Percentiles rank a stretch among this genome's conserved stretches.
Evolutionary conservation across 2,113 vertebrate species (phyloP).

Genomic region (Callipepla squamata): DNA sequence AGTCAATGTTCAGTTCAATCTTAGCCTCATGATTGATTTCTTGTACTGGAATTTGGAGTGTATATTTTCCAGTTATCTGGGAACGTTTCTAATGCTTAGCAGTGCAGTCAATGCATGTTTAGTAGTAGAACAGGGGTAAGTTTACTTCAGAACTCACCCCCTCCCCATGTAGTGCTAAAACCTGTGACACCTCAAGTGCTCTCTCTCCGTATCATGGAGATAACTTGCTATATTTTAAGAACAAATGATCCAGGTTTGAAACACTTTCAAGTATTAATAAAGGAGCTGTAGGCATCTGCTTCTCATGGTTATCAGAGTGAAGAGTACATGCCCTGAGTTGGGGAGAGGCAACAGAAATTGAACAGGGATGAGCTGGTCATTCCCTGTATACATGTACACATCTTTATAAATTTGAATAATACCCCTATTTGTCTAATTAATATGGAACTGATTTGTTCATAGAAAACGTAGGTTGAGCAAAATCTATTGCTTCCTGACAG

Average conservation of each 20-base stretch:
- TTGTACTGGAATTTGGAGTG: not conserved
- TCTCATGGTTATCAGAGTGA: not conserved
- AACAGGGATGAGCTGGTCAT: not conserved
- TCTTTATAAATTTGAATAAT: not conserved
- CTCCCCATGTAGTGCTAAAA: not conserved
- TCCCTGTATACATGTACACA: not conserved
- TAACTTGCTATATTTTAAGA: not conserved
- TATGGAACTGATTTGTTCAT: not conserved
- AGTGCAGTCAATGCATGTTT: not conserved
- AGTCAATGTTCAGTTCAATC: not conserved
- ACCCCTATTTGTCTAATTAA: not conserved
- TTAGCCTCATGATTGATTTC: not conserved
- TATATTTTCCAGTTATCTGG: not conserved
- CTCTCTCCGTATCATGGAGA: not conserved
- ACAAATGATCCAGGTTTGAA: not conserved
- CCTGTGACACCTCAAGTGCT: not conserved
- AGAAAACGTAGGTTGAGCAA: not conserved
- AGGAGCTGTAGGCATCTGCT: not conserved
- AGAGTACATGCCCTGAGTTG: rapidly evolving
- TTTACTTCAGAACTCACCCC: not conserved
- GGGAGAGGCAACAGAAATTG: not conserved
- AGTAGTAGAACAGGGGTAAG: not conserved
- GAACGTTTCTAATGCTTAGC: not conserved
- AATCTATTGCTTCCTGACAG: not conserved
- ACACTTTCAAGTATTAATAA: not conserved